Percentiles rank a stretch among this genome's conserved stretches.
These are phyloP conservation scores for Orthonychiurus folsomi DNA, from an alignment of 2,888 invertebrate genomes.

Conservation along the genomic window DNA sequence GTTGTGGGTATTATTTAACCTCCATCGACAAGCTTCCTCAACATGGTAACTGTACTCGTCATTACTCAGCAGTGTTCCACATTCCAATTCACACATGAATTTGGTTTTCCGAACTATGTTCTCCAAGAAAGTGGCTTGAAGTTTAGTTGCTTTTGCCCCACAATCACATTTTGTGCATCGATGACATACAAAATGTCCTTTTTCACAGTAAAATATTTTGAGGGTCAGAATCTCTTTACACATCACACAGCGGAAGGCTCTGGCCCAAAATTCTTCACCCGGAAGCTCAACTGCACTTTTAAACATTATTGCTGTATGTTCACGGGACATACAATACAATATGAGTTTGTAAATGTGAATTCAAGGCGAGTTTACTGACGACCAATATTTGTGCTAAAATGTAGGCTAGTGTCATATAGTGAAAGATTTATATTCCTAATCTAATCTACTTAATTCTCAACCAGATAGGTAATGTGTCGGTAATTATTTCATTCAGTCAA, in stretches of 20 bases:
- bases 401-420: too few relatives aligned
- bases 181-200: constrained; percentile 4
- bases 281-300: constrained; percentile 1
- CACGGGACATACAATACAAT: background rate
- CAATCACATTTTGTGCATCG: background rate
- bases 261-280: background rate
- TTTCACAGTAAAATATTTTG: background rate
- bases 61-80: background rate
- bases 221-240: background rate
- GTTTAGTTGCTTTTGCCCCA: background rate
- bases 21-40: constrained; percentile 1
- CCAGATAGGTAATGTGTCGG: too few relatives aligned
- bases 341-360: too few relatives aligned
- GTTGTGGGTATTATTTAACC: too few relatives aligned
- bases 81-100: background rate
- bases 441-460: background rate
- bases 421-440: background rate
- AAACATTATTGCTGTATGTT: background rate
- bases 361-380: too few relatives aligned
- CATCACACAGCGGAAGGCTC: background rate
- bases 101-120: background rate
- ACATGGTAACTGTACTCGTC: constrained; percentile 1
- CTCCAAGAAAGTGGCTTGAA: background rate
- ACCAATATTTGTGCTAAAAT: too few relatives aligned
- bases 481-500: background rate